Evolutionary conservation across 2,797 vertebrate species (phyloP).

Genomic region (Syngnathus acus): DNA sequence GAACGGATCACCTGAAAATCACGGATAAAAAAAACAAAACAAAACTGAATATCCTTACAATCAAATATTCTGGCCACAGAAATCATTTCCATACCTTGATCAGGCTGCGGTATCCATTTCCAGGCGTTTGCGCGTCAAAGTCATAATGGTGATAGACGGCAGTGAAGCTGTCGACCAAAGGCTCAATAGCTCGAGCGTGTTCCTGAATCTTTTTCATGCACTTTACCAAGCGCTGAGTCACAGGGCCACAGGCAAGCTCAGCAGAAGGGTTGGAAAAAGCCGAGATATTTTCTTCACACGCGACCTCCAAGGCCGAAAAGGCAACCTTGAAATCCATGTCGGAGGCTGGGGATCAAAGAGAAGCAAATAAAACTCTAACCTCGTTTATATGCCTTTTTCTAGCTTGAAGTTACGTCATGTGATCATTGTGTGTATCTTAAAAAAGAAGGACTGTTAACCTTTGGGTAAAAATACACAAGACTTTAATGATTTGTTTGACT

Average conservation of each 20-base stretch:
- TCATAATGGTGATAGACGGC: slow-evolving; percentile 68
- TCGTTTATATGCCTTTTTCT: slow-evolving; percentile 8
- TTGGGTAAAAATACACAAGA: slow-evolving; percentile 9
- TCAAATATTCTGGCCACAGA: neutral
- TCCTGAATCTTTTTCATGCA: slow-evolving; percentile 57
- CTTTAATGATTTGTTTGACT: slow-evolving; percentile 13
- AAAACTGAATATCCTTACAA: neutral
- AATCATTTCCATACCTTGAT: slow-evolving; percentile 58
- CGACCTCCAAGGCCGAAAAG: slow-evolving; percentile 55
- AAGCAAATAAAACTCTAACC: neutral
- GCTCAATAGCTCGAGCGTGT: slow-evolving; percentile 56
- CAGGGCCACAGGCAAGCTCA: slow-evolving; percentile 24
- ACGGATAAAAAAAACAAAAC: neutral
- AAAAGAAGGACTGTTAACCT: slow-evolving; percentile 5
- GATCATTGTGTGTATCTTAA: neutral
- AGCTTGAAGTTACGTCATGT: slow-evolving; percentile 25
- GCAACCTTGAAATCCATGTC: slow-evolving; percentile 60
- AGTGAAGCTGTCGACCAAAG: slow-evolving; percentile 54
- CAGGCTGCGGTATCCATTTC: slow-evolving; percentile 73
- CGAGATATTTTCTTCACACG: slow-evolving; percentile 54
- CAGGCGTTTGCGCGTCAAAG: slow-evolving; percentile 64
- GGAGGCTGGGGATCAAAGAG: slow-evolving; percentile 25
- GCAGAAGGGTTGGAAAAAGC: slow-evolving; percentile 29
- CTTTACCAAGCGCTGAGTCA: slow-evolving; percentile 45
- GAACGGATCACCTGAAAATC: slow-evolving; percentile 66